These are phyloP conservation scores for Drosophila gunungcola DNA, from an alignment of 1,140 invertebrate species.

Conservation along the genomic window DNA sequence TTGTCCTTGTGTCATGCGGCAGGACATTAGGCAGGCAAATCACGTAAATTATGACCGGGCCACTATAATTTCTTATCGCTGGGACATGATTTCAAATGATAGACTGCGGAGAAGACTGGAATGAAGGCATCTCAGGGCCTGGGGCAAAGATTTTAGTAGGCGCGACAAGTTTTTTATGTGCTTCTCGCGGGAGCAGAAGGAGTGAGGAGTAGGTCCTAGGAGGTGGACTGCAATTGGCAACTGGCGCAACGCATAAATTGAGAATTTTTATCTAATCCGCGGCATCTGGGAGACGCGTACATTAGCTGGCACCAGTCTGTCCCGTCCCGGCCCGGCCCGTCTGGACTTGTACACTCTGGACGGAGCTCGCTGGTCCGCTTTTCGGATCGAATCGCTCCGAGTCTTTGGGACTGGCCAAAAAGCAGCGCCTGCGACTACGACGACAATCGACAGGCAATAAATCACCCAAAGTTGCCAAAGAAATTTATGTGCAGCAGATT, in stretches of 20 bases:
- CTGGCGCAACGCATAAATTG: slow-evolving; percentile 82
- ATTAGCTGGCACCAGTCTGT: slow-evolving; percentile 66
- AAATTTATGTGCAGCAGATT: slow-evolving; percentile 81
- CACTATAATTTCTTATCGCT: slow-evolving; percentile 80
- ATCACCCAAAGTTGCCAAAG: slow-evolving; percentile 81
- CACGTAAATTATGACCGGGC: slow-evolving; percentile 79
- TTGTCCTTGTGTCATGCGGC: slow-evolving; percentile 24
- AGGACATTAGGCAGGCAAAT: slow-evolving; percentile 69
- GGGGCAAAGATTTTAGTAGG: slow-evolving; percentile 55
- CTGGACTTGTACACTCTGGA: slow-evolving; percentile 15
- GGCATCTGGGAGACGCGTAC: slow-evolving; percentile 80
- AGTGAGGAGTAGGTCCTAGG: neutral
- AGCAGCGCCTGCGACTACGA: slow-evolving; percentile 47
- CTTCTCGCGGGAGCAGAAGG: neutral
- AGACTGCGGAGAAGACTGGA: slow-evolving; percentile 51
- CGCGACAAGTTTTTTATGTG: slow-evolving; percentile 67
- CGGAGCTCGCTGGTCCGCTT: slow-evolving; percentile 25
- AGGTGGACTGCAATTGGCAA: slow-evolving; percentile 69
- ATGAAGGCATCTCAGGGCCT: slow-evolving; percentile 27
- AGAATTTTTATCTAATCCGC: slow-evolving; percentile 82
- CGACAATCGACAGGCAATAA: slow-evolving; percentile 83
- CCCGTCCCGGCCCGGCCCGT: slow-evolving; percentile 20
- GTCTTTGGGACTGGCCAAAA: slow-evolving; percentile 34
- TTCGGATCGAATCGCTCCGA: slow-evolving; percentile 25
- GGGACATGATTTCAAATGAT: slow-evolving; percentile 80